phyloP scores from a whole-genome alignment of 2,888 invertebrate species.

The Agonopterix heracliana region DNA sequence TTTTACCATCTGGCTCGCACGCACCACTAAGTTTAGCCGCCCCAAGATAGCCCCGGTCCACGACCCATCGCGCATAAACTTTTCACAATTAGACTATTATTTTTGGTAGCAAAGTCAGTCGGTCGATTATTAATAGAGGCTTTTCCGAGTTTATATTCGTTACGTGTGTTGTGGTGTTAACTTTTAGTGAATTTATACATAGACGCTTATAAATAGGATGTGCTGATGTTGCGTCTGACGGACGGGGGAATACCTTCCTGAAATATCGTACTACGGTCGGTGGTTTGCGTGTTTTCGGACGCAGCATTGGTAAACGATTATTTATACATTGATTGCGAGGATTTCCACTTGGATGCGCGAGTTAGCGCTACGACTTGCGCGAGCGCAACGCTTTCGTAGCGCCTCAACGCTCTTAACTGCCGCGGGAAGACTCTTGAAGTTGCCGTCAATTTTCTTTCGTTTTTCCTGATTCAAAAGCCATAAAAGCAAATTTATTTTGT shows the following conservation, averaged over 20 bases:
- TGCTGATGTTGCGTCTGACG: slow-evolving; percentile 76
- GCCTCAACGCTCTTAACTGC: slow-evolving; percentile 12
- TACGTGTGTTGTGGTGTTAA: slow-evolving; percentile 77
- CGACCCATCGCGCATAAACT: slow-evolving; percentile 77
- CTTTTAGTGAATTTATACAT: slow-evolving; percentile 77
- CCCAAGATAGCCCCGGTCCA: slow-evolving; percentile 77
- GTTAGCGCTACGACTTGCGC: slow-evolving; percentile 24
- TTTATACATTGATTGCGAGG: slow-evolving; percentile 71
- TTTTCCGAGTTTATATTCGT: slow-evolving; percentile 77
- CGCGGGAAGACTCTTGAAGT: too few relatives aligned
- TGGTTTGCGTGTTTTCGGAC: slow-evolving; percentile 73
- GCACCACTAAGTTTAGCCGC: slow-evolving; percentile 77
- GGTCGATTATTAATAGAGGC: slow-evolving; percentile 78
- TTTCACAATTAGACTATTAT: slow-evolving; percentile 78
- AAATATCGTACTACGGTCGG: slow-evolving; percentile 74
- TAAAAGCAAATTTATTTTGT: too few relatives aligned
- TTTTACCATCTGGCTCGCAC: slow-evolving; percentile 74
- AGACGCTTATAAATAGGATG: slow-evolving; percentile 77
- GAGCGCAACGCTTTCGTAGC: slow-evolving; percentile 21
- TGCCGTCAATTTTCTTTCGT: too few relatives aligned
- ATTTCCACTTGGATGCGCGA: slow-evolving; percentile 30
- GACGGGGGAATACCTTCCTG: slow-evolving; percentile 77
- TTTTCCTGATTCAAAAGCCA: too few relatives aligned
- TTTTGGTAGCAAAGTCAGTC: slow-evolving; percentile 78
- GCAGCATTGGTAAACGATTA: slow-evolving; percentile 76